Evolutionary conservation across 1,140 invertebrate genomes (phyloP).

Genomic region (Armadillidium nasatum): DNA sequence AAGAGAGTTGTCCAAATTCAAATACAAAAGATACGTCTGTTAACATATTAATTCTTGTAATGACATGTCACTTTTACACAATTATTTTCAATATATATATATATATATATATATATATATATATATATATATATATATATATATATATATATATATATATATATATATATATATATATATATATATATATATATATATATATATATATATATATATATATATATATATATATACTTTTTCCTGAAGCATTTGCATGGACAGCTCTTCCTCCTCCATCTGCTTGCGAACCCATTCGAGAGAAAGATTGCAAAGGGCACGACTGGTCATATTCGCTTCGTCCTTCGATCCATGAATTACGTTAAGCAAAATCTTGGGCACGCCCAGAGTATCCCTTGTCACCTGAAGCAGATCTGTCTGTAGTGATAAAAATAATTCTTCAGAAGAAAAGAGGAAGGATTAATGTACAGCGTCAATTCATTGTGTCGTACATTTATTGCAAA

Average conservation of each 20-base stretch:
- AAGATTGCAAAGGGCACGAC: slow-evolving; percentile 60
- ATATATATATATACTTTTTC: slow-evolving; percentile 47
- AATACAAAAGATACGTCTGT: slow-evolving; percentile 69
- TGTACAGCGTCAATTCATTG: too few species aligned
- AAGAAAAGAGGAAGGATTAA: too few species aligned
- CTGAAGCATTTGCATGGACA: slow-evolving; percentile 53
- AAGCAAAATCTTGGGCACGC: slow-evolving; percentile 61
- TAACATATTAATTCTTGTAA: too few species aligned
- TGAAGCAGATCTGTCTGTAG: slow-evolving; percentile 37
- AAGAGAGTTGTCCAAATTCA: slow-evolving; percentile 68
- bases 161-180: too few species aligned
- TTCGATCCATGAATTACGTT: slow-evolving; percentile 61
- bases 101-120: neutral
- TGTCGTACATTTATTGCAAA: too few species aligned
- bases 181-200: too few species aligned
- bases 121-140: neutral
- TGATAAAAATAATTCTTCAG: neutral
- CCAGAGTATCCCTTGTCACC: slow-evolving; percentile 52
- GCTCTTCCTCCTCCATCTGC: slow-evolving; percentile 53
- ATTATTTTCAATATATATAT: too few species aligned
- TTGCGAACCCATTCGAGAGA: slow-evolving; percentile 65
- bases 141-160: too few species aligned
- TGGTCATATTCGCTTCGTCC: slow-evolving; percentile 58
- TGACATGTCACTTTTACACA: too few species aligned
- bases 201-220: too few species aligned